Percentiles rank a stretch among this genome's conserved stretches.
Evolutionary conservation across 2,888 invertebrate species (phyloP).

Genomic region (Mythimna albipuncta): DNA sequence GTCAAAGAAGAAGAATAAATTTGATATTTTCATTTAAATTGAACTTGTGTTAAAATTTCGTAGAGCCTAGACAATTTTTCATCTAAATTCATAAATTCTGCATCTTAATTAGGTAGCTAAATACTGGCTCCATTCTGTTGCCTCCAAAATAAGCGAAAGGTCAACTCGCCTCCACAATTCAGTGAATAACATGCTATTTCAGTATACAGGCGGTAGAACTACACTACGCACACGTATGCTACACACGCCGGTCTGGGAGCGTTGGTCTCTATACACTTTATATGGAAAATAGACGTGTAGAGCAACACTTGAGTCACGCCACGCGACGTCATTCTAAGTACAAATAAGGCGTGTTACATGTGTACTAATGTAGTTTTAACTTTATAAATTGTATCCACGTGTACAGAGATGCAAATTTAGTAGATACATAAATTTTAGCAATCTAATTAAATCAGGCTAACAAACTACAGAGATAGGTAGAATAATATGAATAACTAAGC

Average conservation of each 20-base stretch:
- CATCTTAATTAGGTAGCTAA: slow-evolving; percentile 9
- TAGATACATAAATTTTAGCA: background rate
- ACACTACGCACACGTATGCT: too few relatives aligned
- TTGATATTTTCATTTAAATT: background rate
- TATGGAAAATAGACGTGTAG: too few relatives aligned
- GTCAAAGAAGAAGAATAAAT: background rate
- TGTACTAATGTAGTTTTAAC: too few relatives aligned
- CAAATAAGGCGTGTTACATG: too few relatives aligned
- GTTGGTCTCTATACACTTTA: too few relatives aligned
- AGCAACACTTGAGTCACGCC: too few relatives aligned
- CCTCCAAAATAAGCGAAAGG: slow-evolving; percentile 25
- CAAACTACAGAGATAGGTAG: background rate
- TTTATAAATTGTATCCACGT: background rate
- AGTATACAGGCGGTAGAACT: background rate
- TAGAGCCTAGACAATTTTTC: slow-evolving; percentile 8
- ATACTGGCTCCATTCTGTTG: background rate
- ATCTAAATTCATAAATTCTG: slow-evolving; percentile 29
- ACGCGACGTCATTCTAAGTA: too few relatives aligned
- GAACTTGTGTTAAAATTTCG: background rate
- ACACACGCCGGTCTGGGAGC: too few relatives aligned
- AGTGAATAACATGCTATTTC: slow-evolving; percentile 3
- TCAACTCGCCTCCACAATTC: background rate
- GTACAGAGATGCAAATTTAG: background rate
- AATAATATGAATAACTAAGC: background rate
- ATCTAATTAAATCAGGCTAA: background rate